Conservation (phyloP, 2,113 vertebrate species). For the Mastomys natalensis region DNA sequence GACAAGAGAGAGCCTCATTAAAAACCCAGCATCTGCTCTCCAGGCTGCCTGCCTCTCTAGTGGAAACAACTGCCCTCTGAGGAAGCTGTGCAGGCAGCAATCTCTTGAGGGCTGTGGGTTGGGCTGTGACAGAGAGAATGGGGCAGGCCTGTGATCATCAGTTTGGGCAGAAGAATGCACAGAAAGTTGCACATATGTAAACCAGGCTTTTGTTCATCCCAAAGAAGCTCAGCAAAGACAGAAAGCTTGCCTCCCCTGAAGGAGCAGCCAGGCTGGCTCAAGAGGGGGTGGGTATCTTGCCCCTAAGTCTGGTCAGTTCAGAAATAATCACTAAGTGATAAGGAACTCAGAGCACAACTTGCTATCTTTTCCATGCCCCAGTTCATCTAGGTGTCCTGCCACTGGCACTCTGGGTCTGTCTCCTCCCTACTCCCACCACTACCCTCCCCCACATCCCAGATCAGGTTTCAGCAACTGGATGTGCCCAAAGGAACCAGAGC, state of each 20-base stretch:
- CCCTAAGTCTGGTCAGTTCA: not conserved
- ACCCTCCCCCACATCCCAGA: not conserved
- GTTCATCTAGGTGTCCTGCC: fast-evolving
- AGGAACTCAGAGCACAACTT: fast-evolving
- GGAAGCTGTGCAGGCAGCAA: not conserved
- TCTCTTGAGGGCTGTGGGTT: not conserved
- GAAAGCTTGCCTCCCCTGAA: not conserved
- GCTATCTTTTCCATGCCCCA: not conserved
- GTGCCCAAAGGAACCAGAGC: not conserved
- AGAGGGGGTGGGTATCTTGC: too few relatives aligned
- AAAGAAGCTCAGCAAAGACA: not conserved
- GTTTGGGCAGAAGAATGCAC: slow-evolving; percentile 28
- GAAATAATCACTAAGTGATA: not conserved
- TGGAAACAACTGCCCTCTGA: not conserved
- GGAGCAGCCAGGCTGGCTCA: not conserved
- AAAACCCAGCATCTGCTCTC: not conserved
- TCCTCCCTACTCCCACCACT: not conserved
- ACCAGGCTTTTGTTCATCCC: slow-evolving; percentile 37
- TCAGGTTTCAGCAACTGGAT: not conserved
- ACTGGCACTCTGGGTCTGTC: not conserved
- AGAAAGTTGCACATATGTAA: slow-evolving; percentile 31
- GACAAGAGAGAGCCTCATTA: not conserved
- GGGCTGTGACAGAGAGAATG: not conserved
- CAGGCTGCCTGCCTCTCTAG: not conserved
- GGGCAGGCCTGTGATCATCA: not conserved